phyloP scores from a whole-genome alignment of 2,888 invertebrate genomes.

The Ephialtes manifestator region DNA sequence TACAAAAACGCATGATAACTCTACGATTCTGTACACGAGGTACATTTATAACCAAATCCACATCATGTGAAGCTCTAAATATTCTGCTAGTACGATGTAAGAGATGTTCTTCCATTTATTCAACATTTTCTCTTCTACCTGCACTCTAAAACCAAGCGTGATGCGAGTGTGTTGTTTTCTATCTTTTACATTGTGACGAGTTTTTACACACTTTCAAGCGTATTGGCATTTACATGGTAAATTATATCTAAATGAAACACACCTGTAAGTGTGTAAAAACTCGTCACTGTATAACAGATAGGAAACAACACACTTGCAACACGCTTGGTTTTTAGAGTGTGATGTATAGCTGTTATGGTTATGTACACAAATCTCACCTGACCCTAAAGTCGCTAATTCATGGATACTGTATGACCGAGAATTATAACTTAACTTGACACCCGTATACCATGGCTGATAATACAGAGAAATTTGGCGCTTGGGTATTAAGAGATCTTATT shows the following conservation, averaged over 20 bases:
- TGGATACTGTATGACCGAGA: conserved; percentile 5
- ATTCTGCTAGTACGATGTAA: background rate
- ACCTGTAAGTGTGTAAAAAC: no score
- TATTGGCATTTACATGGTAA: no score
- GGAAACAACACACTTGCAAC: no score
- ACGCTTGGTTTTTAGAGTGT: no score
- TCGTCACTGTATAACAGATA: no score
- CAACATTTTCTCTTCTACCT: background rate
- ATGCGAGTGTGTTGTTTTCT: no score
- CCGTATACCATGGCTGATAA: conserved; percentile 8
- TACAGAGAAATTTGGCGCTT: conserved; percentile 47
- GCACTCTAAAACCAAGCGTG: no score
- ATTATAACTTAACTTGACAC: conserved; percentile 11
- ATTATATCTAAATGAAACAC: no score
- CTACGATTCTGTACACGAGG: background rate
- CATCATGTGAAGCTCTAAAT: background rate
- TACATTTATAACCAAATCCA: background rate
- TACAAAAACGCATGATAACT: background rate
- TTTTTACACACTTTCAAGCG: no score
- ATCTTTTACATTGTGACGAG: no score
- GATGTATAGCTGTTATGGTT: background rate
- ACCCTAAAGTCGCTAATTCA: conserved; percentile 42
- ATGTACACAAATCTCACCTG: conserved; percentile 16
- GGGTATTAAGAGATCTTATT: conserved; percentile 72
- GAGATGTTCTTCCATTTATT: background rate